Conservation (phyloP, 2,113 vertebrate genomes). For the Psammodynastes pulverulentus region DNA sequence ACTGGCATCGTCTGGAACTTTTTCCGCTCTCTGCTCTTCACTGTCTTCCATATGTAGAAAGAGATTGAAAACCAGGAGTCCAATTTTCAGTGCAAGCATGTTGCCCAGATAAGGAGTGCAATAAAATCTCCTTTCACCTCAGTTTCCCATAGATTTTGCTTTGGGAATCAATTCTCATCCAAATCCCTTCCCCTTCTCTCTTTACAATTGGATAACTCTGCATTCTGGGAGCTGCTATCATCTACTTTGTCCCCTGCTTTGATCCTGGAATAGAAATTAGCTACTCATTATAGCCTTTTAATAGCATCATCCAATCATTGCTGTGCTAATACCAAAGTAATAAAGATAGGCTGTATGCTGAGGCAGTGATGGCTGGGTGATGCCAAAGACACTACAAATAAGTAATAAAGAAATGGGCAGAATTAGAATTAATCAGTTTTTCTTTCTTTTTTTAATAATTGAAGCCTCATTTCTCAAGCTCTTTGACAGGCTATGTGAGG, state of each 20-base stretch:
- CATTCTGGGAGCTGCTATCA: not conserved
- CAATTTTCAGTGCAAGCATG: not conserved
- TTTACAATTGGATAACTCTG: not conserved
- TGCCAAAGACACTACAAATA: not conserved
- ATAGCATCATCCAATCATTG: not conserved
- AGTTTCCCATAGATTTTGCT: not conserved
- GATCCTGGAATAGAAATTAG: not conserved
- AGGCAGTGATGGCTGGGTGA: not conserved
- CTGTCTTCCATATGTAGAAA: not conserved
- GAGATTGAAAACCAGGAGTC: not conserved
- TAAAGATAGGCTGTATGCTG: not conserved
- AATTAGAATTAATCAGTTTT: not conserved
- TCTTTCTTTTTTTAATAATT: not conserved
- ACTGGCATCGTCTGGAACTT: not conserved
- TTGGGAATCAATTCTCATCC: not conserved
- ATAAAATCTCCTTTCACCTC: not conserved
- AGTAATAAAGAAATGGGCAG: not conserved
- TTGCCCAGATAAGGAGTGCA: not conserved
- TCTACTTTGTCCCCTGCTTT: not conserved
- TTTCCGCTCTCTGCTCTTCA: not conserved
- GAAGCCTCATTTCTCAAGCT: not conserved
- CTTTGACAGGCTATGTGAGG: not conserved
- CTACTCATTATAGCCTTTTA: not conserved
- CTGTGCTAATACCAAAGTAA: not conserved
- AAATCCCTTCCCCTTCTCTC: not conserved